Evolutionary conservation across 2,888 invertebrate species (phyloP).

Genomic region (Melipona bicolor): DNA sequence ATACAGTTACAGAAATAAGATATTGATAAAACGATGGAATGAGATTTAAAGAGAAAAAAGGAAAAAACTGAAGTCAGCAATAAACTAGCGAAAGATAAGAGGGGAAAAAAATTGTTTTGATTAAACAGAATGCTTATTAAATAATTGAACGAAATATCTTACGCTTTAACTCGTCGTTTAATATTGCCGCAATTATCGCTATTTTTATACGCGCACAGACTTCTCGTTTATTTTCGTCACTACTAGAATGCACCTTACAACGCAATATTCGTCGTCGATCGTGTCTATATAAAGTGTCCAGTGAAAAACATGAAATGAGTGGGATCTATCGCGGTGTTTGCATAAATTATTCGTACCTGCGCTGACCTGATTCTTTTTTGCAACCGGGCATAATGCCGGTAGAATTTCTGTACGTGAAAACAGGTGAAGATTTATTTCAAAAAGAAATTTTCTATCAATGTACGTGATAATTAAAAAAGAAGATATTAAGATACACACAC

Average conservation of each 20-base stretch:
- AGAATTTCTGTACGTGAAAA: slow-evolving; percentile 2
- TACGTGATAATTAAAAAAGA: neutral
- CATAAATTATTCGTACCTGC: slow-evolving; percentile 49
- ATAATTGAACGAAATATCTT: neutral
- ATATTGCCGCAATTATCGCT: slow-evolving; percentile 39
- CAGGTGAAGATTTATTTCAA: neutral
- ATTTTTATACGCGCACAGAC: slow-evolving; percentile 27
- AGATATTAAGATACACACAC: neutral
- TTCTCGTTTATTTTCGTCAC: slow-evolving; percentile 45
- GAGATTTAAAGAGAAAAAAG: too few relatives aligned
- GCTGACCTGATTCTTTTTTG: slow-evolving; percentile 25
- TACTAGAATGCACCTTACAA: slow-evolving; percentile 43
- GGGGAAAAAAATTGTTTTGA: neutral
- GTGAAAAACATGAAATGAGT: slow-evolving; percentile 28
- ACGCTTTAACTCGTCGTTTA: slow-evolving; percentile 11
- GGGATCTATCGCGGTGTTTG: slow-evolving; percentile 38
- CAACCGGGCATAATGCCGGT: neutral
- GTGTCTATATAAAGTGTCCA: slow-evolving; percentile 47
- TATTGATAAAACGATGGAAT: neutral
- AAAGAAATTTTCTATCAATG: neutral
- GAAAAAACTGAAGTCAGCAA: neutral
- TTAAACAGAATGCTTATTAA: neutral
- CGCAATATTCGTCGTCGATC: slow-evolving; percentile 37
- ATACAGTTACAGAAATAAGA: neutral
- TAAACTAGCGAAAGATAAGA: neutral